These are phyloP conservation scores for Plecotus auritus DNA, from an alignment of 2,113 vertebrate species.

Conservation along the genomic window DNA sequence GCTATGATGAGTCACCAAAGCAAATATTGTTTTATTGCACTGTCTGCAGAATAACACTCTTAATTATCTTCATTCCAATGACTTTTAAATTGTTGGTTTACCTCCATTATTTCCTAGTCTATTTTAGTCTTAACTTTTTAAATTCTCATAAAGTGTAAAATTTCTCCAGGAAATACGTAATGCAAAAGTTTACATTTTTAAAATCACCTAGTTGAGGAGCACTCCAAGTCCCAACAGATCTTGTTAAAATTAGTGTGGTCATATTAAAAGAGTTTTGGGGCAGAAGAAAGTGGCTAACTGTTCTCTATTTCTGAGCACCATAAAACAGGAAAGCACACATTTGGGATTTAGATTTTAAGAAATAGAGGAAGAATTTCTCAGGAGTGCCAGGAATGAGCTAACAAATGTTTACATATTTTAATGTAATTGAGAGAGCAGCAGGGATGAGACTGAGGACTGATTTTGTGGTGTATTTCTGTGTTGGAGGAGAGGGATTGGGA, in stretches of 20 bases:
- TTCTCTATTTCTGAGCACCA: neutral
- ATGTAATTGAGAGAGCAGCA: neutral
- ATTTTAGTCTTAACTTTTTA: neutral
- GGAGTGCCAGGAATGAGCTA: neutral
- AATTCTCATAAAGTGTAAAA: neutral
- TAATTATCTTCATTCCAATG: conserved; percentile 53
- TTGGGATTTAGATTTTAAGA: neutral
- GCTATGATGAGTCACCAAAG: conserved; percentile 66
- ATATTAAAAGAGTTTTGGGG: neutral
- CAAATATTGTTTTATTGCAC: conserved; percentile 48
- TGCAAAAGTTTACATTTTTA: neutral
- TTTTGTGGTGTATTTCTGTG: neutral
- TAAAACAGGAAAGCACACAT: neutral
- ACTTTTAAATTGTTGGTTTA: conserved; percentile 47
- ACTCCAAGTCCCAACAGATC: neutral
- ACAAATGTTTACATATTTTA: neutral
- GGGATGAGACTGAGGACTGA: neutral
- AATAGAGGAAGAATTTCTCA: neutral
- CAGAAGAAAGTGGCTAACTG: neutral
- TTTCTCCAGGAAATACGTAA: neutral
- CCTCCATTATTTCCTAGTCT: neutral
- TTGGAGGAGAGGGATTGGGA: neutral
- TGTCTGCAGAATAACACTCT: conserved; percentile 35
- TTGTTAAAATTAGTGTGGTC: neutral
- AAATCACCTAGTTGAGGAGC: neutral